Conservation (phyloP, 2,797 vertebrate species). For the Cheirogaleus major region DNA sequence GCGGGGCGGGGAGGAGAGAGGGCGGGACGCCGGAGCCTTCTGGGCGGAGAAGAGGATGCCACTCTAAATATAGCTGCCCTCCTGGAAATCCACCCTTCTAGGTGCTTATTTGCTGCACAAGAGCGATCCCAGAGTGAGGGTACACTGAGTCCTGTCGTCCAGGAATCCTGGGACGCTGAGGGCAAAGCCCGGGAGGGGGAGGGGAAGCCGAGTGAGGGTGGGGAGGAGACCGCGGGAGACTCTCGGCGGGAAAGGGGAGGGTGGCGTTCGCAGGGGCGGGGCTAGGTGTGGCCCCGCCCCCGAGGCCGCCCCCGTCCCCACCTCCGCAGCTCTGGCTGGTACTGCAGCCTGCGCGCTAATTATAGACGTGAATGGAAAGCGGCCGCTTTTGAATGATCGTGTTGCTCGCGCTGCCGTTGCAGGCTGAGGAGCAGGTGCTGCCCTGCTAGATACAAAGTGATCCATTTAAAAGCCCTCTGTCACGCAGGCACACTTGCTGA, state of each 20-base stretch:
- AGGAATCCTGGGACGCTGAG: slow-evolving; percentile 60
- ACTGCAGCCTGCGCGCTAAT: slow-evolving; percentile 61
- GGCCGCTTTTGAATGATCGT: slow-evolving; percentile 72
- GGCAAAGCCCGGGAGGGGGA: not conserved
- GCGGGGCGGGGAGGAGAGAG: slow-evolving; percentile 50
- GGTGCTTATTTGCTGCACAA: slow-evolving; percentile 73
- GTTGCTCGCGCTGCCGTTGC: slow-evolving; percentile 50
- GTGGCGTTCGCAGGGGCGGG: not conserved
- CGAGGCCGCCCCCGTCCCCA: not conserved
- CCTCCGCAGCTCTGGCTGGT: not conserved
- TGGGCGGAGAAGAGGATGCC: slow-evolving; percentile 60
- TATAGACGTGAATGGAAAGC: slow-evolving; percentile 79
- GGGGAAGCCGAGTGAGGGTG: not conserved
- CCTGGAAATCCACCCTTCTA: slow-evolving; percentile 70
- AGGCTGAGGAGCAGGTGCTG: slow-evolving; percentile 76
- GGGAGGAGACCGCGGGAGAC: not conserved
- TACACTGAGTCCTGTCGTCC: slow-evolving; percentile 58
- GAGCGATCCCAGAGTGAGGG: slow-evolving; percentile 67
- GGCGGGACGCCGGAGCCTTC: slow-evolving; percentile 61
- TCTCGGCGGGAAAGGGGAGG: not conserved
- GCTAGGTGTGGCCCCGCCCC: not conserved
- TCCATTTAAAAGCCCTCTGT: slow-evolving; percentile 54
- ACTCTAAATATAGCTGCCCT: slow-evolving; percentile 81
- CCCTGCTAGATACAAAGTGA: slow-evolving; percentile 65
- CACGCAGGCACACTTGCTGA: not conserved